Conservation (phyloP, 1,140 invertebrate species). For the Bombus picipes region DNA sequence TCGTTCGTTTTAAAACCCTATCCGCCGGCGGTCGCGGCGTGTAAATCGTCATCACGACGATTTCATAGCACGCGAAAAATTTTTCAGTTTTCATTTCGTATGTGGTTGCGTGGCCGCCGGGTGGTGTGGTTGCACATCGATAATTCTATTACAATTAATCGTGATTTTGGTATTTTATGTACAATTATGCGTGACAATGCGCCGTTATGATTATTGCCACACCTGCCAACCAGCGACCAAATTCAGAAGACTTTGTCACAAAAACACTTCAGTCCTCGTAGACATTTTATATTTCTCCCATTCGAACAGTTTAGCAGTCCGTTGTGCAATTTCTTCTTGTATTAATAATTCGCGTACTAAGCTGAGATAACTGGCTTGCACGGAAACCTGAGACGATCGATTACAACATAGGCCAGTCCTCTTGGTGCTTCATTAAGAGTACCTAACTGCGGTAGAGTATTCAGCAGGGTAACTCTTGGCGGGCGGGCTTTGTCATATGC, state of each 20-base stretch:
- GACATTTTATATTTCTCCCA: constrained; percentile 14
- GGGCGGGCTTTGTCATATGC: constrained; percentile 79
- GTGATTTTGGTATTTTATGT: constrained; percentile 75
- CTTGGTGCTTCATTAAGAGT: constrained; percentile 58
- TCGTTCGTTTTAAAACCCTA: constrained; percentile 67
- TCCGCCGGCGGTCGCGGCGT: constrained; percentile 51
- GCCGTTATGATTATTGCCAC: constrained; percentile 62
- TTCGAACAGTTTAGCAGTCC: constrained; percentile 26
- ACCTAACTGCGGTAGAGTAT: constrained; percentile 69
- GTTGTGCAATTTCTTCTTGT: constrained; percentile 42
- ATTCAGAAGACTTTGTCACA: constrained; percentile 70
- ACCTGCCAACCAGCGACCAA: constrained; percentile 72
- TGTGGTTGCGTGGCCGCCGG: constrained; percentile 33
- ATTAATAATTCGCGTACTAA: constrained; percentile 56
- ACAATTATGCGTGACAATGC: constrained; percentile 66
- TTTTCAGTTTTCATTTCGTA: constrained; percentile 24
- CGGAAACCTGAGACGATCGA: constrained; percentile 68
- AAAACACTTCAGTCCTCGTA: constrained; percentile 49
- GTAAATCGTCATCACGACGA: constrained; percentile 31
- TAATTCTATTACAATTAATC: constrained; percentile 78
- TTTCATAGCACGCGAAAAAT: constrained; percentile 14
- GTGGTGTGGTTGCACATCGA: constrained; percentile 71
- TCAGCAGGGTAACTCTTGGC: constrained; percentile 82
- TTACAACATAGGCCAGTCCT: constrained; percentile 67
- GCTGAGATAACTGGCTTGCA: constrained; percentile 66